Evolutionary conservation across 2,113 vertebrate species (phyloP), one percentile per base, ranked within the genome.

Genomic region (Zosterops lateralis): DNA sequence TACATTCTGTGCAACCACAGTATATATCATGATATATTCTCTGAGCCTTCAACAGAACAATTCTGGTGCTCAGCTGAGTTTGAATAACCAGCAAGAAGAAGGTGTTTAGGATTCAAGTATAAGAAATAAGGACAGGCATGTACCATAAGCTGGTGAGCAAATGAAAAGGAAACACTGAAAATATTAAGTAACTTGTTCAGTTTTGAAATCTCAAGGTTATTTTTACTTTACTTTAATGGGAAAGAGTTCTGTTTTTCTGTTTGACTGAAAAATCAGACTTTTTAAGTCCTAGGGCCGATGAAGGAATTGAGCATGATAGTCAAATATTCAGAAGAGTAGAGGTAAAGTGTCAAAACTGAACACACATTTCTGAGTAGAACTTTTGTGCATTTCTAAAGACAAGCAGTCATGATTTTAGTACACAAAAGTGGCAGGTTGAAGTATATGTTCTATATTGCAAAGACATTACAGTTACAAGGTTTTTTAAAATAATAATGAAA

Each of bases 381-480:
- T 38, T 84, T n/a, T 85, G 9, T 48, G 12, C 28, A 57, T 12
- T 18, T 91, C 38, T 66, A 25, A 85, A 70, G 38, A 61, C 5
- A 81, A 60, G 3, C 5, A 60, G 21, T 51, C 25, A 54, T n/a
- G 5, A 61, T 28, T 65, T 82, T 70, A 70, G 8, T 48, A 57
- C 17, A 70, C 6, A 53, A 54, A 66, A 2, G 4, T 75, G 20
- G 4, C 17, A 66, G 7, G 7, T 20, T 78, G 29, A 8, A 32
- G 3, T 50, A 36, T 62, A 45, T 13, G 7, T 6, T 31, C 10
- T 61, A 10, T 25, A 61, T 6, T 50, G 19, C 22, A 60, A 90
- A n/a, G 12, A 18, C 19, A 64, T 60, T 17, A 65, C 5, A 51
- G 19, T 10, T 51, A 25, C 0, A 18, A 7, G 1, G 4, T 1